Evolutionary conservation across 2,888 invertebrate genomes (phyloP), one percentile per base, ranked within the genome.

Genomic region (Temnothorax rugatulus): DNA sequence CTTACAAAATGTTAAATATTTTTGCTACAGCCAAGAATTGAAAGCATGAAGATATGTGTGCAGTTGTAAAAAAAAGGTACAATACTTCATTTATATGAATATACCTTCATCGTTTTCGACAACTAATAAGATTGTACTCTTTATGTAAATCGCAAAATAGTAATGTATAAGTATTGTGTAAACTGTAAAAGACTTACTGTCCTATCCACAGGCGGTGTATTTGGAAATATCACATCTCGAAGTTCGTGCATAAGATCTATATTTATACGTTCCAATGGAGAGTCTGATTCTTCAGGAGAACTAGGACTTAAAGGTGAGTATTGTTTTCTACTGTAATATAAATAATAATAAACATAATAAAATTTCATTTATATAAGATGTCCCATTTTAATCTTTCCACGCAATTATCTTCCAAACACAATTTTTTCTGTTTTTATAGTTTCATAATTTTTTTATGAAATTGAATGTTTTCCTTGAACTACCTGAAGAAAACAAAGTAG

Each of bases 211-310:
- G 96, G 95, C 76, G 97, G 96, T 59, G 95, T 96, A 90, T 95
- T 95, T 87, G 96, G 95, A 83, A 96, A 96, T 86, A 96, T 95
- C 63, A 96, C 95, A 92, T 96, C 96, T 89, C 96, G 96, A 91
- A 96, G 95, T 94, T 97, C 97, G 88, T 96, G 96, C 95, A 97
- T 96, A 79, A 97, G 95, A 94, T 96, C 96, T 92, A 97, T 96
- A 91, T 96, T 95, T 75, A 95, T 89, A 66, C 93, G 89, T 87
- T 94, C 94, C 21, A 93, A 94, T 21, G 95, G 94, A 11, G 93
- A 93, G 87, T 96, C 95, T 21, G 95, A 91, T 59, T 95, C 95
- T 88, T 96, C 96, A 7, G 96, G 96, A 4, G 96, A 96, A 83
- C 95, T 94, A 0, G 96, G 95, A 84, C 95, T 96, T 50, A 96